These are phyloP conservation scores for Parazoanthus atlanticus DNA, from an alignment of 92 coral and sea anemone species.

Conservation along the genomic window DNA sequence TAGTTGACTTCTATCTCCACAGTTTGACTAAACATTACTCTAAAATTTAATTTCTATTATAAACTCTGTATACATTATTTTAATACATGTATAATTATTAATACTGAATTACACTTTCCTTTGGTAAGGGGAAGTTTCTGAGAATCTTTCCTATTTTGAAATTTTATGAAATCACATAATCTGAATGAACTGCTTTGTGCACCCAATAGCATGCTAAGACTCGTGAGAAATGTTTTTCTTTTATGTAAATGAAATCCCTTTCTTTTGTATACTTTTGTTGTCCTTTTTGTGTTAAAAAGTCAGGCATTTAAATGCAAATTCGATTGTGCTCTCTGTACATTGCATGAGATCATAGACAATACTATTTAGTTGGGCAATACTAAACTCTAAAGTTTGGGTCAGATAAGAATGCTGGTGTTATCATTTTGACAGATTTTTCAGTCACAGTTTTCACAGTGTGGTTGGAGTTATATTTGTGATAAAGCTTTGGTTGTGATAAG, in stretches of 20 bases:
- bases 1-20: neutral
- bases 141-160: neutral
- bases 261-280: neutral
- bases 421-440: neutral
- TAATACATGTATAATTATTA: neutral
- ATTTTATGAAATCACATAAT: no score
- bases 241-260: neutral
- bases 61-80: neutral
- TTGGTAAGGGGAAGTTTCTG: neutral
- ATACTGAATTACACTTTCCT: neutral
- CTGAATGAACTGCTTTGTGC: neutral
- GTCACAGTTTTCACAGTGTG: neutral
- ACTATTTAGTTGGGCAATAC: neutral
- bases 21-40: neutral
- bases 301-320: slow-evolving; percentile 1
- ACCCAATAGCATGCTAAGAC: neutral
- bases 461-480: neutral
- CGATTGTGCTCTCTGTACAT: neutral
- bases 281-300: neutral
- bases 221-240: neutral
- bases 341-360: neutral
- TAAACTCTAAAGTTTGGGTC: neutral
- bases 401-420: neutral
- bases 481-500: slow-evolving; percentile 14
- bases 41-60: neutral